Conservation (phyloP, 2,113 vertebrate genomes). For the Tapirus terrestris region DNA sequence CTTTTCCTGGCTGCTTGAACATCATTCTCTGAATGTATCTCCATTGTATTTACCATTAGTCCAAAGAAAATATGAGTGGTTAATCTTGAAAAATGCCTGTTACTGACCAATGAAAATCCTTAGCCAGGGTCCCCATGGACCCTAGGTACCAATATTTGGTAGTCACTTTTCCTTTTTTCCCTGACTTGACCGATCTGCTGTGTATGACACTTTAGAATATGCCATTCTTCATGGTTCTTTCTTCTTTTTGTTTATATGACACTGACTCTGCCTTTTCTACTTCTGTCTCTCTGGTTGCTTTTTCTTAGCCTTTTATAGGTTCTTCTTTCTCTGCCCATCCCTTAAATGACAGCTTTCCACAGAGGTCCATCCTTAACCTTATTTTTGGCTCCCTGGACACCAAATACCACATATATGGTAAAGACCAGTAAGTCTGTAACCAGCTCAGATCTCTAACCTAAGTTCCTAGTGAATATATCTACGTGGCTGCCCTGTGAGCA, state of each 20-base stretch:
- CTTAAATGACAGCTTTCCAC: not conserved
- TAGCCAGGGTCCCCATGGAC: not conserved
- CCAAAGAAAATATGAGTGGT: not conserved
- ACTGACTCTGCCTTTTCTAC: not conserved
- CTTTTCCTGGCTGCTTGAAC: not conserved
- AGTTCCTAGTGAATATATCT: not conserved
- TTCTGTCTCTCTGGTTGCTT: not conserved
- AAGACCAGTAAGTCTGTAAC: not conserved
- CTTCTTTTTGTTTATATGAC: not conserved
- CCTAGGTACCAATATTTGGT: not conserved
- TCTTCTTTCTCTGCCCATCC: not conserved
- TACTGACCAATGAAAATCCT: not conserved
- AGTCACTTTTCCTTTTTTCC: not conserved
- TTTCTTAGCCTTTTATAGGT: not conserved
- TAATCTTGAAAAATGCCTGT: not conserved
- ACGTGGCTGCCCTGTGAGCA: not conserved
- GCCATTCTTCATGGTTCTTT: not conserved
- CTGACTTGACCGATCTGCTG: not conserved
- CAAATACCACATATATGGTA: not conserved
- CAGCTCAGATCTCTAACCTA: not conserved
- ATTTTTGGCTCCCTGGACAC: not conserved
- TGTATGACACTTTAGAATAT: not conserved
- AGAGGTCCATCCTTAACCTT: not conserved
- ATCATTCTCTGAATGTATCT: not conserved
- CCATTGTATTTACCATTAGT: not conserved